Evolutionary conservation across 2,888 invertebrate genomes (phyloP), one percentile per base, ranked within the genome.

Genomic region (Geotrupes spiniger): DNA sequence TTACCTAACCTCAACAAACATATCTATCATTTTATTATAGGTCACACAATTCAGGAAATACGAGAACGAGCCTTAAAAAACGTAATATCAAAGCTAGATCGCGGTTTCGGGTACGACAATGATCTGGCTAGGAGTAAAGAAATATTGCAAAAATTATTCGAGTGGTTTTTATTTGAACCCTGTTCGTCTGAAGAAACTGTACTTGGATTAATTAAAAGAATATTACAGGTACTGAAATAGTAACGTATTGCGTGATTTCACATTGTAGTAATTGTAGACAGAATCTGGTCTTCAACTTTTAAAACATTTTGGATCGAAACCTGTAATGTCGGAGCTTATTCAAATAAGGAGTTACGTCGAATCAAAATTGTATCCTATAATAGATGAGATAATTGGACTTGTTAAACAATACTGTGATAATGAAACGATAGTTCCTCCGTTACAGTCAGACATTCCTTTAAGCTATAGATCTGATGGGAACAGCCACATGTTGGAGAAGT

Each of bases 21-120:
- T n/a, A n/a, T n/a, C n/a, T n/a, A n/a, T n/a, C n/a, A 11, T 51
- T 42, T 33, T 27, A 36, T 44, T 25, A 43, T 52, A 72, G 74
- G 69, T 4, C 74, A 74, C 54, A 64, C 66, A 59, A 64, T 74
- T 42, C 60, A 60, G 56, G 74, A 74, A 70, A 73, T 74, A 26
- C 58, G 74, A 29, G 68, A 73, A 63, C 60, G 74, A 46, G 72
- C 73, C 3, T 58, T 74, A 33, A 51, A 63, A 36, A 70, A 69
- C 46, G 65, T 74, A 11, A 54, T 78, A 54, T 79, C 82, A 0
- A 86, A 86, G 66, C 70, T 85, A n/a, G 78, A 79, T 47, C 71
- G 80, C 53, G 84, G 83, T 12, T 80, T 82, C 72, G 71, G 76
- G 43, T 73, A 81, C 41, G 79, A 82, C 45, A 81, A 82, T 62